These are phyloP conservation scores for Notarius lentiginosus DNA, from an alignment of 2,113 vertebrate species.

Conservation along the genomic window DNA sequence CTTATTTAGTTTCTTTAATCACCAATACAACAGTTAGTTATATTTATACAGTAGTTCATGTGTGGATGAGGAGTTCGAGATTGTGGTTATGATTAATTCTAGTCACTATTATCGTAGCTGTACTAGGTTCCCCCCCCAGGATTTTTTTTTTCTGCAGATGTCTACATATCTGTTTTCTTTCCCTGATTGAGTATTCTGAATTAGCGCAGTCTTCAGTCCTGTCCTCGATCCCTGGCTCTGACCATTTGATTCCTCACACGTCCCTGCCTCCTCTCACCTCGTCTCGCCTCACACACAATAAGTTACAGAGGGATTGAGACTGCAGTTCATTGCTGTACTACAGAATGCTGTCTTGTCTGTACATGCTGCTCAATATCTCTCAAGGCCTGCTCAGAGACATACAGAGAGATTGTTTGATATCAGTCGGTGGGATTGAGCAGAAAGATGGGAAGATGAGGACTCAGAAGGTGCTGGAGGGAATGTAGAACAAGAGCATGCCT, in stretches of 20 bases:
- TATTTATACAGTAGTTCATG: too few relatives aligned
- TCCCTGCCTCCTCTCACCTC: constrained; percentile 15
- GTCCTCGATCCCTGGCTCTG: background rate
- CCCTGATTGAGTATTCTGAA: background rate
- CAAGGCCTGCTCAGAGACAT: constrained; percentile 51
- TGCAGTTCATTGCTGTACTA: constrained; percentile 13
- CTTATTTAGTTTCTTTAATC: too few relatives aligned
- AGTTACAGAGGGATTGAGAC: constrained; percentile 42
- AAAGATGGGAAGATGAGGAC: background rate
- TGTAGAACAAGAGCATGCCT: background rate
- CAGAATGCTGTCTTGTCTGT: constrained; percentile 57
- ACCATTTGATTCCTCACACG: constrained; percentile 56
- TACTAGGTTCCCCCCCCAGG: too few relatives aligned
- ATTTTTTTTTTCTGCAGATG: background rate
- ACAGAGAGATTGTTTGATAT: constrained; percentile 11
- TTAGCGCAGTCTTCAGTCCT: constrained; percentile 21
- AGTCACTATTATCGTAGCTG: too few relatives aligned
- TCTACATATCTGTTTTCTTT: background rate
- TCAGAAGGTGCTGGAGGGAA: background rate
- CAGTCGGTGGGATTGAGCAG: background rate
- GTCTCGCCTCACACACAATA: constrained; percentile 10
- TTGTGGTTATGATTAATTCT: too few relatives aligned
- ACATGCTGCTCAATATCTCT: constrained; percentile 56
- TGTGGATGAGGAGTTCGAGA: too few relatives aligned
- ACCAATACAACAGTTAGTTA: too few relatives aligned